Conservation (phyloP, 2,797 vertebrate genomes). For the Sardinella longiceps region DNA sequence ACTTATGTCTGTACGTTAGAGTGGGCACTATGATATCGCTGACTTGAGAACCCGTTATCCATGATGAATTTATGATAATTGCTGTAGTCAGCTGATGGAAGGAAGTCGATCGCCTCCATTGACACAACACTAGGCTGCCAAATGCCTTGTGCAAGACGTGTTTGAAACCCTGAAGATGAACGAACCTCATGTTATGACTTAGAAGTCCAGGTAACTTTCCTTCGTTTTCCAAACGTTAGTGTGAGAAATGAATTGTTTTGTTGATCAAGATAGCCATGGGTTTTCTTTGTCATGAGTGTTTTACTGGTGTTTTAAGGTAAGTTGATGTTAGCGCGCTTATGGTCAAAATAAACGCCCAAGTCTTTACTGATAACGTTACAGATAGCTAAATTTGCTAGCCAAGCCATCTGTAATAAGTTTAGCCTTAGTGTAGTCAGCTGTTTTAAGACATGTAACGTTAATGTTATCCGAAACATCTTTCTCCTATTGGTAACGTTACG, state of each 20-base stretch:
- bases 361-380: background rate
- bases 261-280: background rate
- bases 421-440: background rate
- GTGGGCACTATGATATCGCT: background rate
- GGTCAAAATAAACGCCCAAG: background rate
- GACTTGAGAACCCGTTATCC: background rate
- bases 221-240: background rate
- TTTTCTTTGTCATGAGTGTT: background rate
- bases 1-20: background rate
- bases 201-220: background rate
- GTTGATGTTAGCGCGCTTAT: no score
- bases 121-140: background rate
- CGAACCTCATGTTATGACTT: background rate
- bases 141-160: background rate
- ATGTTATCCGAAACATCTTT: background rate
- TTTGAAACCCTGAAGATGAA: background rate
- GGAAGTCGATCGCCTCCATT: slow-evolving; percentile 7
- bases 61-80: background rate
- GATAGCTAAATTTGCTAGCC: background rate
- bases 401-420: background rate
- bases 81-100: background rate
- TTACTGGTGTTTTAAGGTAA: background rate
- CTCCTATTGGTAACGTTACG: no score
- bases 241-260: no score
- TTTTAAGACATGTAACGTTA: background rate